phyloP scores from a whole-genome alignment of 2,888 invertebrate species.

The Fragum sueziense region DNA sequence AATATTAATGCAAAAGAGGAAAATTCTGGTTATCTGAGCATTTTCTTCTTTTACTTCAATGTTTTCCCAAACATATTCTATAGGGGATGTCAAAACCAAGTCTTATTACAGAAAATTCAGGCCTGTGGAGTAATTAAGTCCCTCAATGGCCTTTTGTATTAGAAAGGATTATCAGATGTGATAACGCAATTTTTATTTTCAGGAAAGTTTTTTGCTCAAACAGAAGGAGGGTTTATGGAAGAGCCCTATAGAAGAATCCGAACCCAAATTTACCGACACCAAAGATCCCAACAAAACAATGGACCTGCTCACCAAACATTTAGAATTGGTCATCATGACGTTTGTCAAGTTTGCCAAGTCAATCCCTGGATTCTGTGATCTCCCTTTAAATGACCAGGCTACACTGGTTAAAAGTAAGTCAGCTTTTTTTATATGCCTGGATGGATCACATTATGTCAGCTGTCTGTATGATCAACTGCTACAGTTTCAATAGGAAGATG shows the following conservation, averaged over 20 bases:
- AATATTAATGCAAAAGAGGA: background rate
- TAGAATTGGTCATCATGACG: conserved; percentile 75
- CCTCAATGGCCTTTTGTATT: no score
- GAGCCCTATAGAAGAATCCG: conserved; percentile 64
- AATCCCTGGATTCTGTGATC: conserved; percentile 77
- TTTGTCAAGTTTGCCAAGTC: conserved; percentile 78
- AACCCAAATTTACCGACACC: conserved; percentile 67
- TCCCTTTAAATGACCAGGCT: conserved; percentile 78
- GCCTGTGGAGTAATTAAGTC: no score
- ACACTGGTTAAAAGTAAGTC: conserved; percentile 76
- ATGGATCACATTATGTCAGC: no score
- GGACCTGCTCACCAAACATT: conserved; percentile 67
- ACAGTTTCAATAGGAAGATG: no score
- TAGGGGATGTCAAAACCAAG: no score
- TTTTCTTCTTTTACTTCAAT: background rate
- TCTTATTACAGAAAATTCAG: no score
- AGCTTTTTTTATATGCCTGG: no score
- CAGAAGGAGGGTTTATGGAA: conserved; percentile 43
- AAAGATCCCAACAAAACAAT: conserved; percentile 75
- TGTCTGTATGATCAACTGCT: no score
- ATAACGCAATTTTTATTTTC: background rate
- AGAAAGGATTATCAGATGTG: no score
- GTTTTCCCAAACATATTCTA: background rate
- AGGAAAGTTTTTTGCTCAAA: conserved; percentile 26
- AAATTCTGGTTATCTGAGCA: background rate